A percentile compares a stretch with the other conserved stretches of the same genome.
Conservation (phyloP, 2,888 invertebrate genomes). For the Platerodrilus igneus region DNA sequence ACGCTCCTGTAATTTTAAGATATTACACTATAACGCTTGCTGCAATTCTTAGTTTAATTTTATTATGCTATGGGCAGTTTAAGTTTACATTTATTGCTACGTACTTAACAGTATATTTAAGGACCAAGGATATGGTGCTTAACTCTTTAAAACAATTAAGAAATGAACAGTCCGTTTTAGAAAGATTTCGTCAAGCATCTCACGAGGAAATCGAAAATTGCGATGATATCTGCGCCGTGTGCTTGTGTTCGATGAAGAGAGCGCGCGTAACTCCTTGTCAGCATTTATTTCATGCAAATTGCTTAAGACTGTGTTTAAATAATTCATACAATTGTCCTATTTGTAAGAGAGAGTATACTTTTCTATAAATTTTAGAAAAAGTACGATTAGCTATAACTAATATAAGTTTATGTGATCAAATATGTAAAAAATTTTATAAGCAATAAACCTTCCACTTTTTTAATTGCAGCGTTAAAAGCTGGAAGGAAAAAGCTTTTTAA, state of each 20-base stretch:
- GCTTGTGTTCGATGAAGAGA: slow-evolving; percentile 63
- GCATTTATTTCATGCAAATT: slow-evolving; percentile 75
- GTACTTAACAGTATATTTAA: slow-evolving; percentile 64
- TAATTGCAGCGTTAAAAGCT: too few species aligned
- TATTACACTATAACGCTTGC: slow-evolving; percentile 57
- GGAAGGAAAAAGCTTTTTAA: too few species aligned
- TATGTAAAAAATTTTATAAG: slow-evolving; percentile 4
- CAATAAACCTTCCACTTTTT: too few species aligned
- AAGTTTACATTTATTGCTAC: slow-evolving; percentile 55
- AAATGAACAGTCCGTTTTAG: slow-evolving; percentile 58
- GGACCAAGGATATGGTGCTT: slow-evolving; percentile 58
- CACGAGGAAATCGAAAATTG: slow-evolving; percentile 60
- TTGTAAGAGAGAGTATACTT: slow-evolving; percentile 62
- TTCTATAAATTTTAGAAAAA: slow-evolving; percentile 21
- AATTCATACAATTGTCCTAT: slow-evolving; percentile 67
- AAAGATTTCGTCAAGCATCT: slow-evolving; percentile 61
- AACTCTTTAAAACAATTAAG: slow-evolving; percentile 55
- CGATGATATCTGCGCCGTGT: slow-evolving; percentile 77
- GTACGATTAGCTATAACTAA: neutral
- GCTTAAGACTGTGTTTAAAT: slow-evolving; percentile 68
- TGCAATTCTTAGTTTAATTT: slow-evolving; percentile 52
- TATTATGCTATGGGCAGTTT: slow-evolving; percentile 56
- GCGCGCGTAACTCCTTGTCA: slow-evolving; percentile 76
- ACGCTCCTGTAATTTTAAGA: slow-evolving; percentile 62
- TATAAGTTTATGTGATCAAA: neutral